Percentiles rank a stretch among this genome's conserved stretches.
These are phyloP conservation scores for Petrolisthes cinctipes DNA, from an alignment of 2,888 invertebrate genomes.

Conservation along the genomic window DNA sequence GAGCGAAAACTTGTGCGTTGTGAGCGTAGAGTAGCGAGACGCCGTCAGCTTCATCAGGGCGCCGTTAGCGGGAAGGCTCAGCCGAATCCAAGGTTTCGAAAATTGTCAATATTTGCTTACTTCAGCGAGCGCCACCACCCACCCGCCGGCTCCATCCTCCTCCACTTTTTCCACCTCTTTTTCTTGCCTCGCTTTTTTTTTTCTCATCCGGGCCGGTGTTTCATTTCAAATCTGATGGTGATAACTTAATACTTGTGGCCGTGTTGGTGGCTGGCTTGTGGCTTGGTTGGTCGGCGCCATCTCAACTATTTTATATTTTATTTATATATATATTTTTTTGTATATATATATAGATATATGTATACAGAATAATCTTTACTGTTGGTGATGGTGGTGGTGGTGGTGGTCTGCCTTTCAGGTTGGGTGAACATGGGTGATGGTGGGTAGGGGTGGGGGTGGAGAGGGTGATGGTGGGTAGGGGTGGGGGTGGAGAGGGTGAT, in stretches of 20 bases:
- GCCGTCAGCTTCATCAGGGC: conserved; percentile 38
- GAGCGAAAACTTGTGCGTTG: neutral
- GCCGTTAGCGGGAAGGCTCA: conserved; percentile 47
- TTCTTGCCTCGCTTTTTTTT: conserved; percentile 6
- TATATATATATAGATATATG: too few relatives aligned
- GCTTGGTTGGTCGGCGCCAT: too few relatives aligned
- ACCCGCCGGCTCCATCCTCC: neutral
- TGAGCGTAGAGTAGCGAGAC: neutral
- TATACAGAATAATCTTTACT: too few relatives aligned
- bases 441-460: too few relatives aligned
- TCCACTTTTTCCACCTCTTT: neutral
- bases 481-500: too few relatives aligned
- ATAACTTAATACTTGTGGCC: conserved; percentile 8
- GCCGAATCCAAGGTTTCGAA: conserved; percentile 53
- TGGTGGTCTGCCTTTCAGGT: neutral
- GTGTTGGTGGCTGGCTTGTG: neutral
- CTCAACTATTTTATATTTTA: neutral
- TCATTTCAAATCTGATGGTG: conserved; percentile 14
- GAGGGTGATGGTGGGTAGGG: too few relatives aligned
- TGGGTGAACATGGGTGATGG: neutral
- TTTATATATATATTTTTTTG: too few relatives aligned
- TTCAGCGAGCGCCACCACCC: conserved; percentile 40
- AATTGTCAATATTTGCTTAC: conserved; percentile 61
- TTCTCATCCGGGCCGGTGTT: neutral
- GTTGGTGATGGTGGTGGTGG: too few relatives aligned